Base-by-base conservation (phyloP, 2,888 invertebrate genomes). In the Tigriopus californicus region DNA sequence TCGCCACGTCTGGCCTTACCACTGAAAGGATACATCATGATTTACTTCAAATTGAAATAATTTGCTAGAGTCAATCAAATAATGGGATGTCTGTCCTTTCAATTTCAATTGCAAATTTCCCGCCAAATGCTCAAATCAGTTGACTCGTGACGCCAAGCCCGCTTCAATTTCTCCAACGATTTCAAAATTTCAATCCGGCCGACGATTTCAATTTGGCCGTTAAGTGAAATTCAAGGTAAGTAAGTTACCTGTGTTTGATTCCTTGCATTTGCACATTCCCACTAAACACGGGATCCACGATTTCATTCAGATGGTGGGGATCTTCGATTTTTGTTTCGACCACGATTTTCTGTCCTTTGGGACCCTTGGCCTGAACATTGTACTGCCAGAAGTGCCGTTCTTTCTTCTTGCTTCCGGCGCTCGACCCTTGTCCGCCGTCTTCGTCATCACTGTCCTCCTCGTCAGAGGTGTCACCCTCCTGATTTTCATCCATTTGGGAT, bases 381-480 rank as follows among this genome's bases (percentile, higher is more conserved):
- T 97, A 97, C 71, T 95, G 95, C 95, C 97, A 97, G 71, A 97
- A 95, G 73, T 79, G 94, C 62, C 83, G 78, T 68, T 90, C 89
- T 65, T 82, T 85, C 70, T 85, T 87, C 56, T 61, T 57, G 3
- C 61, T 66, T 66, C 58, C 60, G 62, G 56, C 69, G 70, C 6
- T 86, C 87, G 25, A 86, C 86, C 33, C 82, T 83, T 22, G 86
- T 86, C 41, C 84, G 85, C 66, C 65, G 15, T 18, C n/a, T 2
- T 33, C 41, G 1, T 41, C 54, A 6, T 18, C 40, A 54, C 18
- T n/a, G 1, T 54, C 54, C n/a, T 41, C 41, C 18, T 54, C 54
- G 41, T 54, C 54, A 1, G 41, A 40, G 15, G 41, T 8, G 33
- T 52, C 52, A 33, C 33, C 33, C 33, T 33, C 33, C 33, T 33